Evolutionary conservation across 2,888 invertebrate species (phyloP).

Genomic region (Dryobota labecula): DNA sequence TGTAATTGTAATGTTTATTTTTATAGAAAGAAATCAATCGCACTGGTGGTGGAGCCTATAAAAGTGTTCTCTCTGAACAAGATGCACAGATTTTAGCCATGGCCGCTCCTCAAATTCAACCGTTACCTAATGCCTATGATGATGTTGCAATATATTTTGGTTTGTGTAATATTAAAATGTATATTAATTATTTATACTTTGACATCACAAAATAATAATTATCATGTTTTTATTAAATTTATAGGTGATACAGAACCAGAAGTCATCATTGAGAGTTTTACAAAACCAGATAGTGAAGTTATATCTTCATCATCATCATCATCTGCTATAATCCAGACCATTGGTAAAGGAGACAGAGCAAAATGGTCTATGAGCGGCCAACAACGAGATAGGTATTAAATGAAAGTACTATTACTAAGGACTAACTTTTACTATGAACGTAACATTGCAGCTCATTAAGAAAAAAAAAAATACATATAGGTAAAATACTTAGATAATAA

Average conservation of each 20-base stretch:
- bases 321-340: background rate
- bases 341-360: too few species aligned
- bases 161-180: background rate
- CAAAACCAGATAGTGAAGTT: background rate
- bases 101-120: background rate
- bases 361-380: too few species aligned
- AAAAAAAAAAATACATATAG: too few species aligned
- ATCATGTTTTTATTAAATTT: background rate
- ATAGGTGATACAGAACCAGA: background rate
- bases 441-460: too few species aligned
- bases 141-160: background rate
- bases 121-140: too few species aligned
- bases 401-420: too few species aligned
- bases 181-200: background rate
- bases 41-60: constrained; percentile 3
- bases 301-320: background rate
- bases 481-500: too few species aligned
- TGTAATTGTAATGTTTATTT: background rate
- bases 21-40: constrained; percentile 12
- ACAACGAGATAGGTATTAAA: too few species aligned
- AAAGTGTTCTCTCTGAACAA: background rate
- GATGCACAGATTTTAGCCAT: background rate
- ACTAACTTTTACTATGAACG: too few species aligned
- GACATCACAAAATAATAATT: background rate
- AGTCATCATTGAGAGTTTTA: too few species aligned